phyloP scores from a whole-genome alignment of 2,888 invertebrate species.

The Capitulum mitella region DNA sequence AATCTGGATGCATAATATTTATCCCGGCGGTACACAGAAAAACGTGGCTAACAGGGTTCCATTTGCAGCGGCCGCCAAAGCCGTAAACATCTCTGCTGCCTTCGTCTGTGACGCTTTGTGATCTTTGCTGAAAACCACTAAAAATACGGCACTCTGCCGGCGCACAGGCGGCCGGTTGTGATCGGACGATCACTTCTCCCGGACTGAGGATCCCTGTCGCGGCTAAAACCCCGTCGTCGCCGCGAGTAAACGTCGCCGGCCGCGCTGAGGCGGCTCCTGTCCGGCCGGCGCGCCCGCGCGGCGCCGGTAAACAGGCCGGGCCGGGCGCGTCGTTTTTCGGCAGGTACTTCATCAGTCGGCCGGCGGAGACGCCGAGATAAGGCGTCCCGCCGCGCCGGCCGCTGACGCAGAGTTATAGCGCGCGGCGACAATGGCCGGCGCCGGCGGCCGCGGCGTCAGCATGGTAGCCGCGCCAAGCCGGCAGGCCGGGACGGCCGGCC shows the following conservation, averaged over 20 bases:
- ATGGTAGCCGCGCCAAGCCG: neutral
- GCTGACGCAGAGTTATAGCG: neutral
- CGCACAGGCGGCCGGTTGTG: neutral
- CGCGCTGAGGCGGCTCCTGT: neutral
- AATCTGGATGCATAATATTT: constrained; percentile 16
- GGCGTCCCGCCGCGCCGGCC: neutral
- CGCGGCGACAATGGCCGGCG: constrained; percentile 3
- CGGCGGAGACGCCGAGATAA: neutral
- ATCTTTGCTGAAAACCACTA: neutral
- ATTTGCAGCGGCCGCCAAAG: neutral
- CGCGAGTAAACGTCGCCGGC: neutral
- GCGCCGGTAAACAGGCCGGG: neutral
- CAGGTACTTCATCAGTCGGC: neutral
- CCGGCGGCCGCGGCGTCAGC: too few relatives aligned
- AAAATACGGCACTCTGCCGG: neutral
- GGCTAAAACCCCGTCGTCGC: neutral
- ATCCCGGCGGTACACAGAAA: neutral
- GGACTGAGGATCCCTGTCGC: neutral
- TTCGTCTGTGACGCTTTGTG: neutral
- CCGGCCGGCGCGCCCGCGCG: too few relatives aligned
- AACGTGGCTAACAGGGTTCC: constrained; percentile 1
- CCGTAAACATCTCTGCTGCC: neutral
- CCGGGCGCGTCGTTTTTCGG: neutral
- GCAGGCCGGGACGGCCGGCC: too few relatives aligned
- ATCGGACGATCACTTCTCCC: neutral